A percentile compares a stretch with the other conserved stretches of the same genome.
phyloP scores from a whole-genome alignment of 92 coral and sea anemone species.

The Ricordea florida region DNA sequence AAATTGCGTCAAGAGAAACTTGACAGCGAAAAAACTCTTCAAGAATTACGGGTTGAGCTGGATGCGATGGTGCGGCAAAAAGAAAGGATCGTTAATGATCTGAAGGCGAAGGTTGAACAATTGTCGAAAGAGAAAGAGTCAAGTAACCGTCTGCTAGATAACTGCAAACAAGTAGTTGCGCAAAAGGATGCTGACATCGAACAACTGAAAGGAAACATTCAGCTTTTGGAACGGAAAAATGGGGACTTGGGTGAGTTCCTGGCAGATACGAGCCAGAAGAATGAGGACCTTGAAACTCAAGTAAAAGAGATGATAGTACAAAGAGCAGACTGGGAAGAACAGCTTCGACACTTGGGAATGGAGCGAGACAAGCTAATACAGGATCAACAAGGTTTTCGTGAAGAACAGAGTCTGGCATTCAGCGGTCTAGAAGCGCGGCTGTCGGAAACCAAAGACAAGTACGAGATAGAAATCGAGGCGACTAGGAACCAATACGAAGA shows the following conservation, averaged over 20 bases:
- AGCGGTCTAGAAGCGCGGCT: background rate
- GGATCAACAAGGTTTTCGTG: background rate
- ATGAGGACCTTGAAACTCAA: slow-evolving; percentile 5
- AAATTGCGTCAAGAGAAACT: slow-evolving; percentile 36
- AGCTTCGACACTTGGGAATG: background rate
- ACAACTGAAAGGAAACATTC: slow-evolving; percentile 21
- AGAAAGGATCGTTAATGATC: slow-evolving; percentile 47
- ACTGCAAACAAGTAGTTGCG: slow-evolving; percentile 31
- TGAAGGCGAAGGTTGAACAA: slow-evolving; percentile 44
- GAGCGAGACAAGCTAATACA: background rate
- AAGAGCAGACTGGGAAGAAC: background rate
- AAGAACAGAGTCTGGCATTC: background rate
- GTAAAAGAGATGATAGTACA: slow-evolving; percentile 11
- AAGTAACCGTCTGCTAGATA: slow-evolving; percentile 18
- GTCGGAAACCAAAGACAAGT: slow-evolving; percentile 14
- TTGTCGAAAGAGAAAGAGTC: slow-evolving; percentile 54
- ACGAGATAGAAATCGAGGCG: slow-evolving; percentile 32
- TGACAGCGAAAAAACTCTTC: slow-evolving; percentile 63
- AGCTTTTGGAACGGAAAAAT: slow-evolving; percentile 6
- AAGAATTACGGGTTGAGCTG: slow-evolving; percentile 65
- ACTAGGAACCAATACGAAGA: slow-evolving; percentile 34
- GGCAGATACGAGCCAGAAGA: slow-evolving; percentile 47
- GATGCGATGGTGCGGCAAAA: slow-evolving; percentile 68
- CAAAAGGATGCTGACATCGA: slow-evolving; percentile 65
- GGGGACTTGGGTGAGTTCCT: slow-evolving; percentile 42